Base-by-base conservation (phyloP, 2,113 vertebrate genomes). In the Psittacula cyanocephala region DNA sequence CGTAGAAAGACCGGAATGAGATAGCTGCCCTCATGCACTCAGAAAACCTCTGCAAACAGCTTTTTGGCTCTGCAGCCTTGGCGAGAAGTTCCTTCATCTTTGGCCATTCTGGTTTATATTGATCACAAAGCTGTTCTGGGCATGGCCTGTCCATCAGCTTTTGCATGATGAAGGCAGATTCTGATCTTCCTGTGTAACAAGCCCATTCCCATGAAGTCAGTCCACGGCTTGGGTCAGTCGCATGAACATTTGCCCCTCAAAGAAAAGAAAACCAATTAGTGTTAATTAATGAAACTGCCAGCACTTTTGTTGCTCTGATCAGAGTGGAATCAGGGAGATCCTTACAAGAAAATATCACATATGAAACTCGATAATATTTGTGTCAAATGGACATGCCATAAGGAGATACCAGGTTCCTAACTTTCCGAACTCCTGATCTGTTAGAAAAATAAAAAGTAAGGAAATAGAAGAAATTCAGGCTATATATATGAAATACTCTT, bases 181-280 rank as follows among this genome's bases (percentile, higher is more conserved):
- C 99, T 37, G 97, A 97, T 15, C 99, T 98, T 59, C 99, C 98
- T 0, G 99, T 99, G 92, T 98, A 99, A n/a, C 98, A 91, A 31
- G 99, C 99, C 99, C 99, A 99, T 94, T 99, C 99, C 93, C 97
- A 98, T 3, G 99, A 89, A 3, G 98, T 99, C 86, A 99, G 96
- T n/a, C 98, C 97, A 13, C 99, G 98, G 39, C 97, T 98, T 37
- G 96, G 97, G 93, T 99, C 99, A 29, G 97, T 98, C 0, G 98
- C 98, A 1, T 99, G 95, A 68, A 99, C 86, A 44, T 99, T 98
- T 22, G 99, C 99, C 74, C 99, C 99, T 99, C 68, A 52, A 97
- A 96, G 83, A 76, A 81, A 83, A 59, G 43, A 81, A 65, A 81
- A 91, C 27, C 8, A 23, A 35, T 64, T 53, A 29, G 11, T 6